phyloP scores from a whole-genome alignment of 2,797 vertebrate genomes.

The Gambelia wislizenii region DNA sequence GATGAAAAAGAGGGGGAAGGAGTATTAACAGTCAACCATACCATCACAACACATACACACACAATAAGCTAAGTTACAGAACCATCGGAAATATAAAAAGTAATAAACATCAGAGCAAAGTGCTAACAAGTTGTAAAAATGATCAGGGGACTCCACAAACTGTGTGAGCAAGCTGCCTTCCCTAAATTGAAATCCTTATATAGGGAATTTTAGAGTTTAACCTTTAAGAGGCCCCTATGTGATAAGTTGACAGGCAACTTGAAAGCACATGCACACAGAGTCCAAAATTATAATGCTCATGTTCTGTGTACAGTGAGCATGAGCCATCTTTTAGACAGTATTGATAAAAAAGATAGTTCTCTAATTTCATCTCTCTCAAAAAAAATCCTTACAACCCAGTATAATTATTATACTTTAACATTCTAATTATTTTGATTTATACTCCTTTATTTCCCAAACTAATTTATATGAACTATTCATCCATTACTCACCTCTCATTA shows the following conservation, averaged over 20 bases:
- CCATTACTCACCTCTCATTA: conserved; percentile 89
- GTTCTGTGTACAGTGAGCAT: no score
- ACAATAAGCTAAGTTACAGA: neutral
- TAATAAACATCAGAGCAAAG: neutral
- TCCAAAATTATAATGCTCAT: neutral
- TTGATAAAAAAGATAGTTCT: no score
- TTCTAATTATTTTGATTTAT: conserved; percentile 25
- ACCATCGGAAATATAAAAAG: neutral
- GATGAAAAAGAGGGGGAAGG: conserved; percentile 56
- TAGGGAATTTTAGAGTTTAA: neutral
- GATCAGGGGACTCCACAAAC: neutral
- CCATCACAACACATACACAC: neutral
- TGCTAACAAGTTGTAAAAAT: neutral
- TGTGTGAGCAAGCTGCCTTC: neutral
- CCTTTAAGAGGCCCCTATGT: neutral
- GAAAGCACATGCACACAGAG: neutral
- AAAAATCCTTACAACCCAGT: neutral
- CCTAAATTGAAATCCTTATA: neutral
- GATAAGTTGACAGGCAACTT: neutral
- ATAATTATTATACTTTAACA: neutral
- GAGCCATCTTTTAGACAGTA: no score
- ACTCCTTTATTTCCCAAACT: neutral
- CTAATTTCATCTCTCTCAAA: neutral
- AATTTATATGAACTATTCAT: neutral
- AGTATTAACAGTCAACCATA: conserved; percentile 19